phyloP scores from a whole-genome alignment of 2,888 invertebrate genomes.

The Adineta ricciae region DNA sequence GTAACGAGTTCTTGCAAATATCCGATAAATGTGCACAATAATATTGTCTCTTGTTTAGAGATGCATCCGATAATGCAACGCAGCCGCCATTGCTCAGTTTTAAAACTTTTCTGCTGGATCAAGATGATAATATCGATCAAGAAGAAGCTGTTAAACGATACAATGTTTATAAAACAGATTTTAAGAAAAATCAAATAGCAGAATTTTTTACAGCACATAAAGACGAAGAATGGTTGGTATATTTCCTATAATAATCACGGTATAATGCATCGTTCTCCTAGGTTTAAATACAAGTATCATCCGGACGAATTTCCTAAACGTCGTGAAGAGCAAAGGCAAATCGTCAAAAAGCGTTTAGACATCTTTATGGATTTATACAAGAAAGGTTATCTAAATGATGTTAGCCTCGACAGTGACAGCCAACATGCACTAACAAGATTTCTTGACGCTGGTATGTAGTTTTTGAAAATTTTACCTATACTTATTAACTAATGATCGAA shows the following conservation, averaged over 20 bases:
- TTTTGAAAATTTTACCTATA: background rate
- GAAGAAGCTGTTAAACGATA: slow-evolving; percentile 93
- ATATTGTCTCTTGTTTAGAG: background rate
- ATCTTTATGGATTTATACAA: slow-evolving; percentile 71
- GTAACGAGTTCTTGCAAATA: background rate
- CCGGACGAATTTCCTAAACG: slow-evolving; percentile 85
- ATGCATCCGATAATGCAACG: slow-evolving; percentile 56
- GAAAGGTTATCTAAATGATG: slow-evolving; percentile 62
- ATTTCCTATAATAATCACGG: too few relatives aligned
- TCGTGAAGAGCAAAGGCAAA: slow-evolving; percentile 72
- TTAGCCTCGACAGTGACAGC: slow-evolving; percentile 74
- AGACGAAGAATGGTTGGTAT: slow-evolving; percentile 93
- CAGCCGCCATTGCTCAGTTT: slow-evolving; percentile 92
- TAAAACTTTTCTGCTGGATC: slow-evolving; percentile 85
- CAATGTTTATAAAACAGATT: slow-evolving; percentile 94
- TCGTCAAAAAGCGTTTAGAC: slow-evolving; percentile 64
- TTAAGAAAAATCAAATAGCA: slow-evolving; percentile 84
- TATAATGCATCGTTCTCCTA: too few relatives aligned
- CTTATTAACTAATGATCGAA: slow-evolving; percentile 23
- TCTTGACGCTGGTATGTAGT: slow-evolving; percentile 64
- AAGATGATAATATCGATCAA: slow-evolving; percentile 84
- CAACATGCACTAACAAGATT: slow-evolving; percentile 66
- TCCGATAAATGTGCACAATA: background rate
- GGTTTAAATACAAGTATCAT: slow-evolving; percentile 98
- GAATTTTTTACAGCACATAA: slow-evolving; percentile 98